Percentiles rank a stretch among this genome's conserved stretches.
These are phyloP conservation scores for Dolichopus griseipennis DNA, from an alignment of 2,888 invertebrate species.

Conservation along the genomic window DNA sequence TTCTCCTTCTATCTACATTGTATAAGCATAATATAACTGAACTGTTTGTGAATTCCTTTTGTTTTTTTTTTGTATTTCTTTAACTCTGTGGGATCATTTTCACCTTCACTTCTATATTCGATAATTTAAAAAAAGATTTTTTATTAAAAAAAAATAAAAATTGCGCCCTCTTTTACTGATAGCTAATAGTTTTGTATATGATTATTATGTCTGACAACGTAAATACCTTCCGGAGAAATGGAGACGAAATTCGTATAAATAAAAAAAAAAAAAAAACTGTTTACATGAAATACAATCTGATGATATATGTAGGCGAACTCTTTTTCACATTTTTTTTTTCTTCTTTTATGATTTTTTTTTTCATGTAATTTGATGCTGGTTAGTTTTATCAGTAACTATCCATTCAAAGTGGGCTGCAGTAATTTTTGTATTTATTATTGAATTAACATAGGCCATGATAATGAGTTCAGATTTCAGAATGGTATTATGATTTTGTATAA, in stretches of 20 bases:
- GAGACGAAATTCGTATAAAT: background rate
- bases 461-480: no score
- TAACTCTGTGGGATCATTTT: conserved; percentile 1
- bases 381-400: no score
- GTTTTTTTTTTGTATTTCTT: background rate
- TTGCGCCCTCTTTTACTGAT: background rate
- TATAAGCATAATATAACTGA: no score
- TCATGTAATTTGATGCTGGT: no score
- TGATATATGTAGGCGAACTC: background rate
- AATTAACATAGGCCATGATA: no score
- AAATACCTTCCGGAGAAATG: no score
- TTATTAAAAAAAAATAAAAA: background rate
- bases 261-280: no score
- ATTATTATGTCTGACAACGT: background rate
- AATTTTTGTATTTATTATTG: no score
- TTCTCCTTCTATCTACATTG: background rate
- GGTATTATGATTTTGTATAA: no score
- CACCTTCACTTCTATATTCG: background rate
- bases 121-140: background rate
- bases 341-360: no score
- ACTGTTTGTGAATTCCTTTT: background rate
- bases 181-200: background rate
- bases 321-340: no score
- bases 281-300: background rate
- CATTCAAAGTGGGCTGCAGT: no score